phyloP scores from a whole-genome alignment of 2,113 vertebrate genomes.

The Sarotherodon lohbergeri region DNA sequence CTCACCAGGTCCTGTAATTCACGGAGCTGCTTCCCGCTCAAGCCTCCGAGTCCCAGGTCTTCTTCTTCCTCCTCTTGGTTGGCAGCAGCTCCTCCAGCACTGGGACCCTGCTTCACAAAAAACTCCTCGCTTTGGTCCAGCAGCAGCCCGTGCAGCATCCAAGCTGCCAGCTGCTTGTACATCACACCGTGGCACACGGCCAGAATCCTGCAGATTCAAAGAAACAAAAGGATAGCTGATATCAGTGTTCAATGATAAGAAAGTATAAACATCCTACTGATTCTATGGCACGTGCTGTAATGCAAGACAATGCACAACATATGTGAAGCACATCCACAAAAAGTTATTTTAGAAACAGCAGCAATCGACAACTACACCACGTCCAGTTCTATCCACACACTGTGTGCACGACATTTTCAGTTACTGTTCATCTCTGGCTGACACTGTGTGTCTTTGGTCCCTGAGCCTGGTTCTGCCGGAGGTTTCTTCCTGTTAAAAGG shows the following conservation, averaged over 20 bases:
- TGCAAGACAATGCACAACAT: fast-evolving
- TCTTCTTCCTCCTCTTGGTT: conserved; percentile 94
- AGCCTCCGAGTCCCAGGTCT: conserved; percentile 90
- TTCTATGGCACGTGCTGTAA: neutral
- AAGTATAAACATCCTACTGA: neutral
- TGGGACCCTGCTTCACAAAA: conserved; percentile 92
- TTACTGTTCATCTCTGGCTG: neutral
- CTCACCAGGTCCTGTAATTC: conserved; percentile 94
- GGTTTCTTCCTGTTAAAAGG: neutral
- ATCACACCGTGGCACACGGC: conserved; percentile 95
- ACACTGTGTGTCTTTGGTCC: neutral
- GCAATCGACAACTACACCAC: neutral
- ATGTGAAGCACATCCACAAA: neutral
- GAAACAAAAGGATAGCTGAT: fast-evolving
- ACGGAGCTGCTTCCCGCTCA: conserved; percentile 92
- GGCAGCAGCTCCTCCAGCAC: conserved; percentile 77
- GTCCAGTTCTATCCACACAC: neutral
- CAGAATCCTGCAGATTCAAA: conserved; percentile 77
- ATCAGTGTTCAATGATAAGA: neutral
- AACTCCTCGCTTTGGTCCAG: conserved; percentile 97
- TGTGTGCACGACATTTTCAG: neutral
- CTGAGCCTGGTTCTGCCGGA: neutral
- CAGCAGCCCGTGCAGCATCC: conserved; percentile 95
- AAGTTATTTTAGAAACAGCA: neutral
- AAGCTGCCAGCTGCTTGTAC: conserved; percentile 98